Base-by-base conservation (phyloP, 2,797 vertebrate genomes). In the Falco biarmicus region DNA sequence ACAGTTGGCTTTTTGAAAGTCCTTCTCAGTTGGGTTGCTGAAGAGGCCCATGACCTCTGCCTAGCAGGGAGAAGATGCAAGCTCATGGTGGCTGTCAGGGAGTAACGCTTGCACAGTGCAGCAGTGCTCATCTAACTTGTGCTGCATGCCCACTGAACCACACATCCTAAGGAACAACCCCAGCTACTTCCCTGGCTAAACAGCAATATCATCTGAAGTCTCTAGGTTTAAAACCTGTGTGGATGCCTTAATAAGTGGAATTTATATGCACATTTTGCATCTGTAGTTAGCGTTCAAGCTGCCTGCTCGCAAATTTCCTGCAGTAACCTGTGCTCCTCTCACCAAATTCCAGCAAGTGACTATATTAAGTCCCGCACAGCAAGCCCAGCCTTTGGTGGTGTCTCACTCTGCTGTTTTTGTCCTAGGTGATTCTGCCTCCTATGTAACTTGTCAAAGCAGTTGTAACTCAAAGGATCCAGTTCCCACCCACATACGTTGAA, bases 401-500 rank as follows among this genome's bases (percentile, higher is more conserved):
- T 12, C 61, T 65, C 66, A 34, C 84, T 76, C 89, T 41, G 61
- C 41, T 79, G 6, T 60, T 85, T 90, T 37, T 87, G 83, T 77
- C 66, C 56, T 10, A 25, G 66, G 84, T 70, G 54, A 59, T 80
- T 91, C 78, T 82, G 31, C 32, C 80, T 88, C 74, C 86, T 53
- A 3, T 54, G 37, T 20, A 8, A 68, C 83, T 93, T 94, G 29
- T 83, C 71, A 78, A n/a, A 92, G 87, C 2, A 65, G 70, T 13
- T 71, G 73, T 59, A 84, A 85, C 66, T 90, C 82, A 37, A 75
- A 88, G 47, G 65, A 91, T 73, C 43, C 79, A 28, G 82, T 50
- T 91, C 79, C 87, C 82, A 77, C 90, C 73, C 87, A 79, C 75
- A 37, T 21, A 94, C 94, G 96, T 20, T 68, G 93, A 92, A 96